These are phyloP conservation scores for Dichetophora obliterata DNA, from an alignment of 2,888 invertebrate species.

Conservation along the genomic window DNA sequence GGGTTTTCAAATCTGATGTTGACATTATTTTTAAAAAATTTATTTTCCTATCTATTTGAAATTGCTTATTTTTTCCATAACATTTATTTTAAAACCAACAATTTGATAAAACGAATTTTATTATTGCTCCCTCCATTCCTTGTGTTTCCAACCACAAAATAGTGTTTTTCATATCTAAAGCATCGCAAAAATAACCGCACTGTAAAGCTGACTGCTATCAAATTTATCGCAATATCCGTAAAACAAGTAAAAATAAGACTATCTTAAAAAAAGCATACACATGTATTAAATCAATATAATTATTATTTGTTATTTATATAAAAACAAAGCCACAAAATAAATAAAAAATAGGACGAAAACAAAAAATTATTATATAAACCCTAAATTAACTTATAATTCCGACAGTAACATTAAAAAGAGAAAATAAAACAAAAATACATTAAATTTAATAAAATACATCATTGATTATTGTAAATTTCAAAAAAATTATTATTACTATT, in stretches of 20 bases:
- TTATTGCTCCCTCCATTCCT: too few species aligned
- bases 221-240: background rate
- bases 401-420: conserved; percentile 6
- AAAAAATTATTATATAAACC: background rate
- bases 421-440: background rate
- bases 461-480: conserved; percentile 27
- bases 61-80: too few species aligned
- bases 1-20: too few species aligned
- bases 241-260: background rate
- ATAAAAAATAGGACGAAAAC: background rate
- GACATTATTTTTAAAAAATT: too few species aligned
- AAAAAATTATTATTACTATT: conserved; percentile 33
- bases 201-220: background rate
- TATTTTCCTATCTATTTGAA: too few species aligned
- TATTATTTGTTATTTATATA: background rate
- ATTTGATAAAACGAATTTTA: too few species aligned
- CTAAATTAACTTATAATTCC: conserved; percentile 6
- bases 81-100: too few species aligned
- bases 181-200: background rate
- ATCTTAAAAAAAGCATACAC: background rate
- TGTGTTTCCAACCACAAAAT: too few species aligned
- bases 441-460: background rate
- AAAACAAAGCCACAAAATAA: background rate
- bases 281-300: background rate
- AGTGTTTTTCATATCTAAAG: too few species aligned